A percentile compares a stretch with the other conserved stretches of the same genome.
phyloP scores from a whole-genome alignment of 2,888 invertebrate species.

The Ethmia dodecea region DNA sequence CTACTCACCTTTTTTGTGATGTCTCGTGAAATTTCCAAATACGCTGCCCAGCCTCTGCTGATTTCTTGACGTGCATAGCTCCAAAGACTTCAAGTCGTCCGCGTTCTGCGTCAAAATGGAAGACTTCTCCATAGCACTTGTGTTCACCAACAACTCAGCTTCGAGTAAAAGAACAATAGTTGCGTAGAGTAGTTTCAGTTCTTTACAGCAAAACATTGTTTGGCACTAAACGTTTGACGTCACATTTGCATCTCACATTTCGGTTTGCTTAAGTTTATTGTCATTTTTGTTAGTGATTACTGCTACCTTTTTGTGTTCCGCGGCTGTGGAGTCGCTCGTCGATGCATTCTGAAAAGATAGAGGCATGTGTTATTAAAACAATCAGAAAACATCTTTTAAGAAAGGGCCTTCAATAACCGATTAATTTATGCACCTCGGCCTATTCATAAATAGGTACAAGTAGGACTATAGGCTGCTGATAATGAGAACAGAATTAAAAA shows the following conservation, averaged over 20 bases:
- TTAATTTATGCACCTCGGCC: too few species aligned
- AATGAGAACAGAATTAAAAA: too few species aligned
- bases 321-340: slow-evolving; percentile 10
- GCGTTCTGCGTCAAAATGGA: slow-evolving; percentile 60
- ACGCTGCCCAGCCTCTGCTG: slow-evolving; percentile 67
- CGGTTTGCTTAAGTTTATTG: slow-evolving; percentile 66
- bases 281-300: slow-evolving; percentile 49
- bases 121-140: slow-evolving; percentile 66
- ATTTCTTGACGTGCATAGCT: slow-evolving; percentile 60
- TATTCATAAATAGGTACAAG: too few species aligned
- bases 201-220: slow-evolving; percentile 73
- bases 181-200: slow-evolving; percentile 68
- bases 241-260: slow-evolving; percentile 52
- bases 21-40: slow-evolving; percentile 67
- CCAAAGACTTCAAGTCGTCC: slow-evolving; percentile 62
- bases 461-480: too few species aligned
- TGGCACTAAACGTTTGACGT: slow-evolving; percentile 58
- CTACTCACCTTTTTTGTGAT: slow-evolving; percentile 66
- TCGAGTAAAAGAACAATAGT: slow-evolving; percentile 63
- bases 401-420: too few species aligned
- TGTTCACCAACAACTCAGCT: slow-evolving; percentile 61
- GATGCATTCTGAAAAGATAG: slow-evolving; percentile 57
- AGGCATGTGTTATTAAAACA: too few species aligned
- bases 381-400: too few species aligned
- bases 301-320: slow-evolving; percentile 39